Evolutionary conservation across 2,888 invertebrate species (phyloP).

Genomic region (Oscheius onirici): DNA sequence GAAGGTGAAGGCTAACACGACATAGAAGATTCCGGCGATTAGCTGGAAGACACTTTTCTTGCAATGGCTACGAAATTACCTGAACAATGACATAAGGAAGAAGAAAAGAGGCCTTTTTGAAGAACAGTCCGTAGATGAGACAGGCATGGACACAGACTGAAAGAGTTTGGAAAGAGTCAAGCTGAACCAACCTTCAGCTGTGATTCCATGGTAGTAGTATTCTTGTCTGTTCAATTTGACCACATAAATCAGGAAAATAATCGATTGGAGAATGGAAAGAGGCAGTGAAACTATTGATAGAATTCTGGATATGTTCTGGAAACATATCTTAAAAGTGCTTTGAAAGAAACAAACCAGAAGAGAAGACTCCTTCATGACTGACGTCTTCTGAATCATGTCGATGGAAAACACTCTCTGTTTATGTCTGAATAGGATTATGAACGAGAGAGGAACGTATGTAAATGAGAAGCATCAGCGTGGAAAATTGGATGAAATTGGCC

Average conservation of each 20-base stretch:
- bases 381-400: background rate
- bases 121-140: slow-evolving; percentile 17
- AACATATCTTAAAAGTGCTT: background rate
- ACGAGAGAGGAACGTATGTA: background rate
- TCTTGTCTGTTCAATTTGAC: background rate
- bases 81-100: slow-evolving; percentile 1
- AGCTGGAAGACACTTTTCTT: background rate
- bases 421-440: background rate
- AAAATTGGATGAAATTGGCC: slow-evolving; percentile 5
- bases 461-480: background rate
- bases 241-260: slow-evolving; percentile 11
- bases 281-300: slow-evolving; percentile 13
- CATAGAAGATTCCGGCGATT: background rate
- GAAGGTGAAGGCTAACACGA: background rate
- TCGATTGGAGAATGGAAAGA: slow-evolving; percentile 8
- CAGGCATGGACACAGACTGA: slow-evolving; percentile 15
- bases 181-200: background rate
- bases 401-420: background rate
- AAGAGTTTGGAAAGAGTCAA: background rate
- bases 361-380: background rate
- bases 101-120: slow-evolving; percentile 6
- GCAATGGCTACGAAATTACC: background rate
- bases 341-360: background rate
- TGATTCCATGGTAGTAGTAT: slow-evolving; percentile 16
- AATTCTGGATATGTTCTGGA: slow-evolving; percentile 4